Evolutionary conservation across 1,140 invertebrate genomes (phyloP).

Genomic region (Procambarus clarkii): DNA sequence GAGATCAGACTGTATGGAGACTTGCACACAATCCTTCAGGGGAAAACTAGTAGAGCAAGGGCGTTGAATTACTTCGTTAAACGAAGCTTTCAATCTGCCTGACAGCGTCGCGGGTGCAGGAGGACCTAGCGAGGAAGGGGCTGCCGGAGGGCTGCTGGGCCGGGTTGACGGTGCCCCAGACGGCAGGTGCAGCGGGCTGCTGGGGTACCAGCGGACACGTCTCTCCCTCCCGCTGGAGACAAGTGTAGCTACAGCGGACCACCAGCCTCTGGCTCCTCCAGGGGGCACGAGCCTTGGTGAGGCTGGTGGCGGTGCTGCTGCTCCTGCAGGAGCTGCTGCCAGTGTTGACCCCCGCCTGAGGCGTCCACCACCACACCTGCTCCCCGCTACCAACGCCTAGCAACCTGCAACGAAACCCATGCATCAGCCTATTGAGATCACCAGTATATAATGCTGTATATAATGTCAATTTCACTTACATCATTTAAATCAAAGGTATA

Average conservation of each 20-base stretch:
- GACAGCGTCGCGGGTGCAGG: slow-evolving; percentile 23
- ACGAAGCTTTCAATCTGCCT: slow-evolving; percentile 49
- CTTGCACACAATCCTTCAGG: too few relatives aligned
- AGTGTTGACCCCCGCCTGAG: not conserved
- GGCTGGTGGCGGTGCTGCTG: not conserved
- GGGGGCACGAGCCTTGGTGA: not conserved
- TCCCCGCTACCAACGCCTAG: not conserved
- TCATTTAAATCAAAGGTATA: too few relatives aligned
- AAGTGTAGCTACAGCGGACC: slow-evolving; percentile 43
- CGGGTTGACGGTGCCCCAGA: slow-evolving; percentile 14
- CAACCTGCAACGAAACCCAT: slow-evolving; percentile 7
- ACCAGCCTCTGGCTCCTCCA: slow-evolving; percentile 12
- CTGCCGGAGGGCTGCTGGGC: slow-evolving; percentile 15
- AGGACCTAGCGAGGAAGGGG: slow-evolving; percentile 41
- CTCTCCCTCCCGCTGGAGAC: slow-evolving; percentile 16
- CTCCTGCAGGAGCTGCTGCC: slow-evolving; percentile 6
- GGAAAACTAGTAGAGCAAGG: too few relatives aligned
- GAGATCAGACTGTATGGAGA: too few relatives aligned
- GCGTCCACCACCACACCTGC: not conserved
- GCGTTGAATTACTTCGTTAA: not conserved
- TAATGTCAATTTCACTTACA: too few relatives aligned
- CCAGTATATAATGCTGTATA: too few relatives aligned
- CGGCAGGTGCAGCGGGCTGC: not conserved
- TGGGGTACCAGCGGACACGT: slow-evolving; percentile 7
- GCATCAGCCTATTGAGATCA: too few relatives aligned